Conservation (phyloP, 2,888 invertebrate genomes). For the Drosophila monieri region DNA sequence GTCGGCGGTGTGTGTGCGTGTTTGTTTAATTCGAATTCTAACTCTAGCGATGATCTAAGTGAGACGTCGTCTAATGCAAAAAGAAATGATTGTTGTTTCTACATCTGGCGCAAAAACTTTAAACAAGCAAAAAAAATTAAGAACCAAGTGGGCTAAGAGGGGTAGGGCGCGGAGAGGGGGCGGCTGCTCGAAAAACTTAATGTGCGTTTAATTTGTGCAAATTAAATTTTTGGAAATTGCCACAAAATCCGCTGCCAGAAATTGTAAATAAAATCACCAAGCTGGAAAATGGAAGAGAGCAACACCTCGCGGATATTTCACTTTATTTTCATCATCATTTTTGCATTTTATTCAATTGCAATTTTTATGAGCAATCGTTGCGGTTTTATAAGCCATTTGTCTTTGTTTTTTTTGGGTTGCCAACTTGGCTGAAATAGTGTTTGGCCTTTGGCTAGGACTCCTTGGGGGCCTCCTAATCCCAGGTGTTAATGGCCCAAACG, state of each 20-base stretch:
- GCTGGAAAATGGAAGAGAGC: neutral
- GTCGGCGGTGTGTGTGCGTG: constrained; percentile 30
- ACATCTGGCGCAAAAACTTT: constrained; percentile 68
- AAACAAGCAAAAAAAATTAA: constrained; percentile 35
- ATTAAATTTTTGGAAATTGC: constrained; percentile 55
- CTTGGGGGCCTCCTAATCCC: neutral
- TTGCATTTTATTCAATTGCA: constrained; percentile 31
- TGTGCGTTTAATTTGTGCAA: constrained; percentile 73
- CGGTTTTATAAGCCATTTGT: constrained; percentile 5
- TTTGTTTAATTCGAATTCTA: constrained; percentile 77
- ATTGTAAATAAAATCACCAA: constrained; percentile 36
- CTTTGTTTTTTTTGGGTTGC: neutral
- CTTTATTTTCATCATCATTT: constrained; percentile 41
- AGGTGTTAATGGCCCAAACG: constrained; percentile 10
- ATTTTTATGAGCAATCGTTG: constrained; percentile 35
- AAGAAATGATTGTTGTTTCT: constrained; percentile 38
- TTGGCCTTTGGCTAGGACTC: neutral
- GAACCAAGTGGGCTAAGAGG: neutral
- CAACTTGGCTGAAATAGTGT: neutral
- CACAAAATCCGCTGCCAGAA: neutral
- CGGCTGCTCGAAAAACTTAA: constrained; percentile 55
- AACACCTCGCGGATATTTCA: constrained; percentile 53
- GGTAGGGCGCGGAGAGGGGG: constrained; percentile 6
- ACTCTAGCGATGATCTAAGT: constrained; percentile 82
- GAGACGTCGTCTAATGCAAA: constrained; percentile 60